phyloP scores from a whole-genome alignment of 2,888 invertebrate species.

The Protula sp. region DNA sequence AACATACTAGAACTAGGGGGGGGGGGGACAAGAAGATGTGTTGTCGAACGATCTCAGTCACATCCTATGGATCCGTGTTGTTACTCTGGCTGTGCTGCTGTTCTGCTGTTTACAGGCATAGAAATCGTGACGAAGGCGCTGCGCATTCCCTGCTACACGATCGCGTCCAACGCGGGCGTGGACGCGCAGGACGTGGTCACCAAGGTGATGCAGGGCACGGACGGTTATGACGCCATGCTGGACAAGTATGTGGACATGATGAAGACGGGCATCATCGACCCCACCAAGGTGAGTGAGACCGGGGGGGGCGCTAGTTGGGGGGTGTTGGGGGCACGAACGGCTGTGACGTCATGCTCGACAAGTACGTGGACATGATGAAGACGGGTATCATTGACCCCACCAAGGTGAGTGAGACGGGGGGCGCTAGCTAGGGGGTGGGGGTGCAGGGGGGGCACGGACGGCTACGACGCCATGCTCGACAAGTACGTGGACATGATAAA shows the following conservation, averaged over 20 bases:
- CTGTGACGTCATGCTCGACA: constrained; percentile 83
- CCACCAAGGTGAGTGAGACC: too few relatives aligned
- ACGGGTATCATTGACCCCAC: constrained; percentile 95
- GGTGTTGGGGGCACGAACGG: too few relatives aligned
- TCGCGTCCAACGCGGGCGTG: constrained; percentile 86
- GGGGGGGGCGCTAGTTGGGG: too few relatives aligned
- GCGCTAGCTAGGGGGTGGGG: too few relatives aligned
- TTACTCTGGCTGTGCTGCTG: too few relatives aligned
- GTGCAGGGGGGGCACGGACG: too few relatives aligned
- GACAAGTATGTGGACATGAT: constrained; percentile 88
- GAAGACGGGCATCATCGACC: constrained; percentile 90
- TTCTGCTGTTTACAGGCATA: too few relatives aligned
- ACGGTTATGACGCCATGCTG: constrained; percentile 84
- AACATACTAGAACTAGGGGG: too few relatives aligned
- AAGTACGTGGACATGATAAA: constrained; percentile 89
- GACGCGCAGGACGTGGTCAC: constrained; percentile 88
- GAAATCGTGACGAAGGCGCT: constrained; percentile 81
- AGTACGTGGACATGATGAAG: constrained; percentile 87
- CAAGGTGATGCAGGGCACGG: constrained; percentile 67
- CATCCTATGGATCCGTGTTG: too few relatives aligned
- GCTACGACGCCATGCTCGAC: constrained; percentile 85
- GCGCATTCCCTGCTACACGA: constrained; percentile 83
- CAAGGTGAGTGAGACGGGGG: too few relatives aligned
- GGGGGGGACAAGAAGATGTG: too few relatives aligned
- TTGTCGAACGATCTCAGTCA: too few relatives aligned